Percentiles rank a stretch among this genome's conserved stretches.
These are phyloP conservation scores for Pongo pygmaeus DNA, from an alignment of 2,113 vertebrate genomes.

Conservation along the genomic window DNA sequence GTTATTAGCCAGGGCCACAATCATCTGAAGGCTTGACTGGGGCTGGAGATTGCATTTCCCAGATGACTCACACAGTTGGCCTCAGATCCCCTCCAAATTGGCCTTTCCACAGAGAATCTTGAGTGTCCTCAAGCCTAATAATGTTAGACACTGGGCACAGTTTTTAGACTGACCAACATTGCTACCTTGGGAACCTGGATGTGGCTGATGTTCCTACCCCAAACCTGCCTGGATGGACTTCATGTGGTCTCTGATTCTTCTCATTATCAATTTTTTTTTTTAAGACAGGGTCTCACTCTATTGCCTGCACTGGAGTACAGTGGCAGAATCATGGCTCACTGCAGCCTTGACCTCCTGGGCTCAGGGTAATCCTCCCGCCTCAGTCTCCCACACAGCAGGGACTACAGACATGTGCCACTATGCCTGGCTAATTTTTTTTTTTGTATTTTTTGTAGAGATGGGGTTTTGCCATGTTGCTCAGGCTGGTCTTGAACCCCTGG, in stretches of 20 bases:
- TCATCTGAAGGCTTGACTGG: background rate
- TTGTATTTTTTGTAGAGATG: too few relatives aligned
- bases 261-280: background rate
- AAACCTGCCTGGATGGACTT: background rate
- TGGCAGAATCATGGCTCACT: too few relatives aligned
- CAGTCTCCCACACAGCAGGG: too few relatives aligned
- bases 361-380: too few relatives aligned
- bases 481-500: too few relatives aligned
- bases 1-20: accelerated
- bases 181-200: background rate
- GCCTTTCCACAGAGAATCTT: background rate
- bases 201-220: background rate
- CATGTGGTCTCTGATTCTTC: background rate
- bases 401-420: too few relatives aligned
- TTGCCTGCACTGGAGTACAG: too few relatives aligned
- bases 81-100: background rate
- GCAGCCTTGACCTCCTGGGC: too few relatives aligned
- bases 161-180: background rate
- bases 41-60: background rate
- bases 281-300: too few relatives aligned
- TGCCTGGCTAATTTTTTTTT: too few relatives aligned
- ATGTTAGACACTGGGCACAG: too few relatives aligned
- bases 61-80: background rate
- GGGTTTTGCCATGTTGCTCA: too few relatives aligned
- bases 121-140: background rate